Base-by-base conservation (phyloP, 1,140 invertebrate species). In the Sarcophaga bullata region DNA sequence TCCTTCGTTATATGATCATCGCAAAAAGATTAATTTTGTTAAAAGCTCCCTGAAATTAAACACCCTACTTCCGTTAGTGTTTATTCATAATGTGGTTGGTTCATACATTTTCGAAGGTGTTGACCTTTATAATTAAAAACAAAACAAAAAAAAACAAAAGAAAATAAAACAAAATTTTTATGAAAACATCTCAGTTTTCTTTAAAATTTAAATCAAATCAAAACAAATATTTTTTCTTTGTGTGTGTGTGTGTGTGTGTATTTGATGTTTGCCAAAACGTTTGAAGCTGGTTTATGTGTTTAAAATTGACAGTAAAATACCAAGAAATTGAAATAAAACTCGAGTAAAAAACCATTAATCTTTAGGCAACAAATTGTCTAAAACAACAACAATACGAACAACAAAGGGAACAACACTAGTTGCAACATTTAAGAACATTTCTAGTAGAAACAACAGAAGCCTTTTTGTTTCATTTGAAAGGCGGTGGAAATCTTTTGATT, bases 361-460 rank as follows among this genome's bases (percentile, higher is more conserved):
- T 68, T 68, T 3, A 15, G 15, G n/a, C 62, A 68, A 68, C 62
- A 68, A 68, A 68, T 68, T 68, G 62, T 25, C 17, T 68, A 68
- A 68, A 17, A 25, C 8, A 19, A 68, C 62, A 13, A 13, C 54
- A n/a, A n/a, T 13, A 15, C 19, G 4, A 25, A 19, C 8, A 25
- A 19, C 8, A 68, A 68, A 19, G 19, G 1, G 25, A 37, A 37
- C 25, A 37, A 37, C 25, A 37, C 25, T 37, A 37, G 25, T 37
- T 37, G 25, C 25, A 37, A 37, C 25, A 37, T 37, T 37, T 37
- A 37, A 37, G 25, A 37, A 37, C 4, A 37, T 37, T 37, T 68
- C 62, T 68, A 68, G 62, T 68, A 68, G 62, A n/a, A 68, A 17
- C 62, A 19, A 68, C 62, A 68, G 62, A 68, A 68, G 62, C 62